phyloP scores from a whole-genome alignment of 2,797 vertebrate genomes.

The Clarias pachynema region DNA sequence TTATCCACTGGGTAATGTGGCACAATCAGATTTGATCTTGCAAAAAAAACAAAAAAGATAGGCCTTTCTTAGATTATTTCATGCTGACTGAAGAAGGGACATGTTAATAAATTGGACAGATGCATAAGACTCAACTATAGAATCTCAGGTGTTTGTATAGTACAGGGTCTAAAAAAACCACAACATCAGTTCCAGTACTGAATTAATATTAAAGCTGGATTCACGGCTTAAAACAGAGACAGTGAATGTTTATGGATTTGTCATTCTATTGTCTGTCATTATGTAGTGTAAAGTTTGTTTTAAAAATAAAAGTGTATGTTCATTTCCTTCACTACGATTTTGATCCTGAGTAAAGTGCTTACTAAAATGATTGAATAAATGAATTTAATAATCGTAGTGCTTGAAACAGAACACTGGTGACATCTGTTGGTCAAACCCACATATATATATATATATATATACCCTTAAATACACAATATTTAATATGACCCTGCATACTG shows the following conservation, averaged over 20 bases:
- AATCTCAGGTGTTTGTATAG: background rate
- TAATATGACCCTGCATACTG: background rate
- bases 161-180: background rate
- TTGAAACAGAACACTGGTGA: background rate
- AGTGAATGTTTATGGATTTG: background rate
- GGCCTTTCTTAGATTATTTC: background rate
- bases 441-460: too few species aligned
- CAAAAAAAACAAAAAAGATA: background rate
- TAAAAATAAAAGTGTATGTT: background rate
- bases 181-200: background rate
- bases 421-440: constrained; percentile 1
- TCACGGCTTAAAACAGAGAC: background rate
- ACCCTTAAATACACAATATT: background rate
- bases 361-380: background rate
- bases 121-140: background rate
- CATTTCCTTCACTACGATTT: background rate
- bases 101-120: background rate
- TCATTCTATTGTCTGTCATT: background rate
- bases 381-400: background rate
- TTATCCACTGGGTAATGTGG: background rate
- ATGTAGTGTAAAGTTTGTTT: background rate
- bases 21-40: background rate
- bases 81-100: background rate
- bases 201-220: background rate
- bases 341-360: background rate